Evolutionary conservation across 2,888 invertebrate genomes (phyloP).

Genomic region (Marasmarcha lunaedactyla): DNA sequence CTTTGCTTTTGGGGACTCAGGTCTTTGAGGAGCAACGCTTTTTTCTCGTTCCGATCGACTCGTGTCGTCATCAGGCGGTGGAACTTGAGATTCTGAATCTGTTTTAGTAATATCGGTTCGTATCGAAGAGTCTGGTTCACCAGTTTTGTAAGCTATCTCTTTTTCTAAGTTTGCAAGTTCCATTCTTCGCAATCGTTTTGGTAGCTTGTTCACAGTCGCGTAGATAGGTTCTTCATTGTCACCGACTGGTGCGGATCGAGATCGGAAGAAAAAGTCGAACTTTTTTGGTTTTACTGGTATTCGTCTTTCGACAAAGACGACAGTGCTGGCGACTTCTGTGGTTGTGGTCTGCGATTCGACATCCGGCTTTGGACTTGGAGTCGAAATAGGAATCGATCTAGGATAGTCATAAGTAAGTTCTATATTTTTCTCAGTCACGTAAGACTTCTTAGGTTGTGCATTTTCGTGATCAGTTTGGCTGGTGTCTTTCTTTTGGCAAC

Average conservation of each 20-base stretch:
- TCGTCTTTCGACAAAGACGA: slow-evolving; percentile 60
- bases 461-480: slow-evolving; percentile 23
- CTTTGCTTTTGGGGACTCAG: slow-evolving; percentile 56
- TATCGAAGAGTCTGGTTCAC: slow-evolving; percentile 50
- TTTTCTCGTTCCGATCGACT: slow-evolving; percentile 59
- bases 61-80: slow-evolving; percentile 55
- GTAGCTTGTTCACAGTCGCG: slow-evolving; percentile 62
- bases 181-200: slow-evolving; percentile 58
- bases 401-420: slow-evolving; percentile 64
- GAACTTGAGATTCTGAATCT: slow-evolving; percentile 49
- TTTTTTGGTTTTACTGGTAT: slow-evolving; percentile 58
- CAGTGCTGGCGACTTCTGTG: slow-evolving; percentile 64
- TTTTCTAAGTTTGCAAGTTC: slow-evolving; percentile 59
- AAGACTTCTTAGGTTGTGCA: slow-evolving; percentile 38
- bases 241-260: slow-evolving; percentile 63
- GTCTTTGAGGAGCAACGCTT: slow-evolving; percentile 43
- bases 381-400: slow-evolving; percentile 45
- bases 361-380: slow-evolving; percentile 39
- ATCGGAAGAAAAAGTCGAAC: slow-evolving; percentile 60
- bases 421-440: slow-evolving; percentile 64
- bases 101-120: slow-evolving; percentile 53
- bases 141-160: slow-evolving; percentile 55
- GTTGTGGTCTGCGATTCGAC: slow-evolving; percentile 43
- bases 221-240: slow-evolving; percentile 63
- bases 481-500: slow-evolving; percentile 43